These are phyloP conservation scores for Eurytoma adleriae DNA, from an alignment of 2,888 invertebrate species.

Conservation along the genomic window DNA sequence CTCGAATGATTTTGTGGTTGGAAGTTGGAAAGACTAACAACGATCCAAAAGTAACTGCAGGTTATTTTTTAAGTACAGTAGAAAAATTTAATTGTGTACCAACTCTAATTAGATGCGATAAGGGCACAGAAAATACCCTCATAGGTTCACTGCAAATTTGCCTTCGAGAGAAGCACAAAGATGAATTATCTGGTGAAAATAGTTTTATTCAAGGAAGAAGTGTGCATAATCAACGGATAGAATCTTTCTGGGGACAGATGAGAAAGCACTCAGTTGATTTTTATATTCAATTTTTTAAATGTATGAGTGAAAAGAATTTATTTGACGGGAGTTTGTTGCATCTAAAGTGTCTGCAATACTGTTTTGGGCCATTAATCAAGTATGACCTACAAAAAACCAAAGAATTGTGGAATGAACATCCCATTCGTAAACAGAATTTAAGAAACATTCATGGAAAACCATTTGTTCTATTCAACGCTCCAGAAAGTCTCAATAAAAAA, in stretches of 20 bases:
- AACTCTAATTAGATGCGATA: constrained; percentile 43
- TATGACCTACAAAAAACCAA: not conserved
- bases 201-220: not conserved
- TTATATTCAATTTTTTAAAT: constrained; percentile 9
- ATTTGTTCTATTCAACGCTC: not conserved
- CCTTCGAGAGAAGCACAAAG: not conserved
- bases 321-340: not conserved
- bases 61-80: constrained; percentile 47
- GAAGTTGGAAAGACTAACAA: constrained; percentile 44
- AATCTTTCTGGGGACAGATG: not conserved
- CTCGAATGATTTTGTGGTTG: constrained; percentile 46
- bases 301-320: not conserved
- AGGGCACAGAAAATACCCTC: constrained; percentile 44
- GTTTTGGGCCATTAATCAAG: constrained; percentile 1
- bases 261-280: not conserved
- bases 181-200: not conserved
- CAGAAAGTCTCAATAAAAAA: not conserved
- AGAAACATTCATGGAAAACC: constrained; percentile 1
- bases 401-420: not conserved
- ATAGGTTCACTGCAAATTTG: not conserved
- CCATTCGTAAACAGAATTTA: not conserved
- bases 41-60: constrained; percentile 22
- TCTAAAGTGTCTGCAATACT: not conserved
- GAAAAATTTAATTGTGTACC: constrained; percentile 43
- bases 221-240: constrained; percentile 13